These are phyloP conservation scores for Leptobrachium leishanense DNA, from an alignment of 2,113 vertebrate genomes.

Conservation along the genomic window DNA sequence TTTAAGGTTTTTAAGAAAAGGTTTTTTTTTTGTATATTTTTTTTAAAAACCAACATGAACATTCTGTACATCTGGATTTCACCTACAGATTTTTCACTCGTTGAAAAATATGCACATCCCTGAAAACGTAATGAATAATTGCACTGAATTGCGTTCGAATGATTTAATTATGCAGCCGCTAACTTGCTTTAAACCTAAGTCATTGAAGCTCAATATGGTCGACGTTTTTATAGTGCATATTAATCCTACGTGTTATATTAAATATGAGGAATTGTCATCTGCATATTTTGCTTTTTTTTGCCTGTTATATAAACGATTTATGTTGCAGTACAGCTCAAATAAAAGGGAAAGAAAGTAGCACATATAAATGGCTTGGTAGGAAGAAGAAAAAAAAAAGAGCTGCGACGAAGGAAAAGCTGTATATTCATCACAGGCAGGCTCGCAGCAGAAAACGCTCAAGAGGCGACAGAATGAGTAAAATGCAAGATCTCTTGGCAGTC, in stretches of 20 bases:
- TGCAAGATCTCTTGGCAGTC: conserved; percentile 36
- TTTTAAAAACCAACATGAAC: too few species aligned
- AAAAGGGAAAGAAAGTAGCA: background rate
- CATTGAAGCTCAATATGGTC: conserved; percentile 30
- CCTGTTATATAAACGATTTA: conserved; percentile 29
- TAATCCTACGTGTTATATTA: conserved; percentile 27
- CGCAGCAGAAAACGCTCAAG: conserved; percentile 18
- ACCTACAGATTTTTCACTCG: too few species aligned
- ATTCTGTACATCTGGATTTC: too few species aligned
- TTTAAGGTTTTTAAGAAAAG: background rate
- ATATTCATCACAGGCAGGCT: conserved; percentile 8
- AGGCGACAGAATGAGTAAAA: conserved; percentile 31
- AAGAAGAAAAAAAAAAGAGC: conserved; percentile 3
- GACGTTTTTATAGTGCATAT: conserved; percentile 32
- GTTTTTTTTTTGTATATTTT: too few species aligned
- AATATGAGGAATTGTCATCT: conserved; percentile 22
- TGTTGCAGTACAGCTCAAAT: conserved; percentile 1
- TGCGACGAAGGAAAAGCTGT: conserved; percentile 3
- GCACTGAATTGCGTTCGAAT: background rate
- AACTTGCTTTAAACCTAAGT: conserved; percentile 5
- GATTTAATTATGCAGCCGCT: conserved; percentile 11
- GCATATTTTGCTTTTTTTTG: conserved; percentile 30
- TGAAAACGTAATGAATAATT: background rate
- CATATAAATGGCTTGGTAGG: background rate
- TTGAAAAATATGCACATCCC: background rate